Base-by-base conservation (phyloP, 2,797 vertebrate species). In the Vultur gryphus region DNA sequence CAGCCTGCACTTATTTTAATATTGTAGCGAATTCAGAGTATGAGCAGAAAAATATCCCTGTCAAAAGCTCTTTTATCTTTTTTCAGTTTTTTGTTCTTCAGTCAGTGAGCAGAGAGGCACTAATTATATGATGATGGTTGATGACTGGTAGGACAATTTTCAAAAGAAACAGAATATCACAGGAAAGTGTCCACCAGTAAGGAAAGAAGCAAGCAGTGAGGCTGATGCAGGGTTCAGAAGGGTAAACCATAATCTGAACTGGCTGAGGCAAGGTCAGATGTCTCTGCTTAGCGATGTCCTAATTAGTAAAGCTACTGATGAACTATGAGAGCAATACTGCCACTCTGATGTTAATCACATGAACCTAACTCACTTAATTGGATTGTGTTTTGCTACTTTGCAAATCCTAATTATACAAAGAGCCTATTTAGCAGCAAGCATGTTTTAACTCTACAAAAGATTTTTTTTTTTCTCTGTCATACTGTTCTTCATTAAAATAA, bases 291-390 rank as follows among this genome's bases (percentile, higher is more conserved):
- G 79, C 0, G 0, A 84, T 81, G 89, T 85, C 35, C 81, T 93
- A 89, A 90, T 96, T 97, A 94, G 78, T 75, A 77, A 83, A 92
- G 71, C 67, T 84, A 24, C 80, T 79, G 91, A 71, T 94, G 88
- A 95, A 33, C 80, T 85, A 29, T 66, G 84, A 95, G 78, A 95
- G 93, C 71, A 84, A 58, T 75, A 57, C 57, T 93, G 81, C 67
- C 25, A 29, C 81, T 51, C 89, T 93, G 69, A 67, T 93, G 90
- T 81, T 95, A 91, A 94, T 97, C 94, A 89, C 75, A 94, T 78
- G 84, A 94, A 91, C 86, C 39, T 65, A 85, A 83, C 90, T 93
- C 49, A 41, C 67, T 92, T 95, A 96, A 96, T 84, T 94, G 92
- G 92, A 72, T 92, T 95, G 71, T 43, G 58, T 85, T 91, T 95